phyloP scores from a whole-genome alignment of 2,888 invertebrate genomes.

The Spodoptera picta region DNA sequence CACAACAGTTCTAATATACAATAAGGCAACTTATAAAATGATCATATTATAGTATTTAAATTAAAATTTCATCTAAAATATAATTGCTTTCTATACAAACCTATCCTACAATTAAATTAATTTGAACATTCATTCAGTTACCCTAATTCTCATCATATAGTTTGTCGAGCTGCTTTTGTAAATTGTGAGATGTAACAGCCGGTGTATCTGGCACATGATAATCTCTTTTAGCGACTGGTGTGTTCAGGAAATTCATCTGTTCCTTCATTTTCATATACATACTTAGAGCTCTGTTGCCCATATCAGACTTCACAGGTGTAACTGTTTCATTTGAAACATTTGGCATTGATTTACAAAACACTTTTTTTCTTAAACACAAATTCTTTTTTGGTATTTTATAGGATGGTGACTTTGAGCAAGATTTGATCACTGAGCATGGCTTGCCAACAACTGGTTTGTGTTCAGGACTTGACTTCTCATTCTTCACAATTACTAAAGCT shows the following conservation, averaged over 20 bases:
- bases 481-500: constrained; percentile 47
- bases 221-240: constrained; percentile 69
- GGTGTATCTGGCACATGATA: constrained; percentile 71
- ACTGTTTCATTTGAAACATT: constrained; percentile 63
- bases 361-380: constrained; percentile 72
- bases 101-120: constrained; percentile 18
- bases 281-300: constrained; percentile 68
- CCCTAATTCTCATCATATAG: constrained; percentile 70
- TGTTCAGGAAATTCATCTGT: constrained; percentile 78
- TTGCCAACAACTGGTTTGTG: constrained; percentile 55
- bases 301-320: constrained; percentile 66
- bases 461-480: constrained; percentile 48
- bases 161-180: constrained; percentile 80
- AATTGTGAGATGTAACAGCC: constrained; percentile 75
- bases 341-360: constrained; percentile 76
- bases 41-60: constrained; percentile 15
- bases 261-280: constrained; percentile 83
- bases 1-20: constrained; percentile 28
- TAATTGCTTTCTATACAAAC: constrained; percentile 27
- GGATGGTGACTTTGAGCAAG: constrained; percentile 71
- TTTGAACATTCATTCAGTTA: constrained; percentile 1
- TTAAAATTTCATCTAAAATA: constrained; percentile 29
- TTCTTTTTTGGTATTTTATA: constrained; percentile 81
- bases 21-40: constrained; percentile 19
- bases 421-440: constrained; percentile 71